Conservation (phyloP, 2,113 vertebrate genomes). For the Oxyruncus cristatus region DNA sequence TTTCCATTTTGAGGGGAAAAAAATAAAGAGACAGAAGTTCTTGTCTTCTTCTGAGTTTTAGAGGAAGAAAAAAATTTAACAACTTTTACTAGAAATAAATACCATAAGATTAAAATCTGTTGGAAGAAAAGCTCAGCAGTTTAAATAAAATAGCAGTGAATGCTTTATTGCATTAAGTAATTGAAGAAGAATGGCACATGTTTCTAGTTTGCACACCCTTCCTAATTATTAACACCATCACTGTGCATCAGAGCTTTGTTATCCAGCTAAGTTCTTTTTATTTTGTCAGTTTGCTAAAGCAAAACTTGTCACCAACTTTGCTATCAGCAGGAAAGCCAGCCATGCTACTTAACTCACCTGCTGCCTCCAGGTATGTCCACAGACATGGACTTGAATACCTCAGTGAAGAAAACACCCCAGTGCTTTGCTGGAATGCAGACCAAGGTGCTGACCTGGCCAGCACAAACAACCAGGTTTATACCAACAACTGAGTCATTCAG, state of each 20-base stretch:
- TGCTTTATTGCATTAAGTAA: not conserved
- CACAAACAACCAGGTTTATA: fast-evolving
- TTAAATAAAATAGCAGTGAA: not conserved
- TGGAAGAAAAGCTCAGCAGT: not conserved
- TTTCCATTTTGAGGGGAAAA: not conserved
- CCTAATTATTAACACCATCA: not conserved
- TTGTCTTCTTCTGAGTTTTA: not conserved
- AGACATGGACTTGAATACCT: not conserved
- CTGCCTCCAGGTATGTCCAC: not conserved
- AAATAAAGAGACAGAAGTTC: not conserved
- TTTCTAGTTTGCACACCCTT: not conserved
- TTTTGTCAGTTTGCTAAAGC: not conserved
- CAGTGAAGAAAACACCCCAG: fast-evolving
- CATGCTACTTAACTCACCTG: not conserved
- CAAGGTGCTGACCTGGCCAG: not conserved
- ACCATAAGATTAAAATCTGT: not conserved
- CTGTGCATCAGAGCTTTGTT: not conserved
- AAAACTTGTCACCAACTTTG: not conserved
- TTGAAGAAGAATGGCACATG: not conserved
- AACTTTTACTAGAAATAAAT: not conserved
- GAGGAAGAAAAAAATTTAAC: not conserved
- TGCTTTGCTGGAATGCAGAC: not conserved
- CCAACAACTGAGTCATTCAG: not conserved
- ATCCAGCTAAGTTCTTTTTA: not conserved
- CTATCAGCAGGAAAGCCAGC: not conserved